phyloP scores from a whole-genome alignment of 1,140 invertebrate genomes.

The Rhizoglyphus robini region DNA sequence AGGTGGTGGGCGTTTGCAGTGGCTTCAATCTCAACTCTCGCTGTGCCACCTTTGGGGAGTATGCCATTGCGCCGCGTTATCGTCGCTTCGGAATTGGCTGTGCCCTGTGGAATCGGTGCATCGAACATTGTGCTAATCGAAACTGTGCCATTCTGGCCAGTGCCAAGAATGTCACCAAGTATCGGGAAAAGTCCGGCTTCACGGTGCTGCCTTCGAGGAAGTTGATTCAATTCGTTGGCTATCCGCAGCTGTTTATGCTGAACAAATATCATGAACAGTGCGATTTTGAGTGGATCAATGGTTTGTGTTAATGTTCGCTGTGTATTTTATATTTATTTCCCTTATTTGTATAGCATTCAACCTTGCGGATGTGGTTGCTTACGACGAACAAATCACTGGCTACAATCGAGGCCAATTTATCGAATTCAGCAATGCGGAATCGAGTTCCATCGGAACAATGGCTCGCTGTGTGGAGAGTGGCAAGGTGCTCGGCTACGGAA shows the following conservation, averaged over 20 bases:
- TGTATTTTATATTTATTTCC: too few relatives aligned
- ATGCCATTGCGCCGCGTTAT: constrained; percentile 23
- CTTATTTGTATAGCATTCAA: constrained; percentile 7
- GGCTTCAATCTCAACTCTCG: constrained; percentile 22
- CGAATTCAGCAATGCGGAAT: constrained; percentile 3
- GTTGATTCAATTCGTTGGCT: constrained; percentile 5
- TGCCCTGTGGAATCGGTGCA: constrained; percentile 10
- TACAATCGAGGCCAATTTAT: constrained; percentile 12
- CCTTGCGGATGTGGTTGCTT: constrained; percentile 10
- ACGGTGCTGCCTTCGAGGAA: background rate
- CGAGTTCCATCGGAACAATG: constrained; percentile 6
- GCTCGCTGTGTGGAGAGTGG: constrained; percentile 13
- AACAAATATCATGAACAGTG: constrained; percentile 17
- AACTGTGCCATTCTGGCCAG: constrained; percentile 10
- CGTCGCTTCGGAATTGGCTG: constrained; percentile 24
- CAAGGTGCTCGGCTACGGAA: constrained; percentile 4
- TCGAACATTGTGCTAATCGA: constrained; percentile 13
- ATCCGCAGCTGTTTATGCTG: constrained; percentile 13
- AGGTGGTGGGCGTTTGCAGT: constrained; percentile 24
- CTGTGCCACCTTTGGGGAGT: constrained; percentile 26
- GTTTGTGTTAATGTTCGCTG: background rate
- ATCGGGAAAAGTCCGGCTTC: constrained; percentile 17
- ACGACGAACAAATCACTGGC: constrained; percentile 18
- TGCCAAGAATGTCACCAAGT: constrained; percentile 11
- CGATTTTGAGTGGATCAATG: constrained; percentile 19